Percentiles rank a stretch among this genome's conserved stretches.
Conservation (phyloP, 2,113 vertebrate species). For the Smithornis capensis region DNA sequence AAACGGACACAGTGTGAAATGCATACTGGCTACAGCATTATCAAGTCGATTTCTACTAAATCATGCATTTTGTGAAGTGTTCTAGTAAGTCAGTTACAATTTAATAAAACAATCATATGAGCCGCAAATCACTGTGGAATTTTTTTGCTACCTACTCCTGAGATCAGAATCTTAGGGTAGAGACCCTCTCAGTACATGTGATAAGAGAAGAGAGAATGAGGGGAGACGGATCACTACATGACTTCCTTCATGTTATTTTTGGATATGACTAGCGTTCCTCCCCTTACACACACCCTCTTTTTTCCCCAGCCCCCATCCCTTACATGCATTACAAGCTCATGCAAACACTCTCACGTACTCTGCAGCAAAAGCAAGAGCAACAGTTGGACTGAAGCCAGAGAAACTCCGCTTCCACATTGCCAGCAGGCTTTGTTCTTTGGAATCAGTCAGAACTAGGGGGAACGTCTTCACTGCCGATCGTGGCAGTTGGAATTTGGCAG, state of each 20-base stretch:
- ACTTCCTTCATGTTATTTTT: conserved; percentile 68
- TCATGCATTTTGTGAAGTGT: not conserved
- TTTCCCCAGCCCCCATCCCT: conserved; percentile 49
- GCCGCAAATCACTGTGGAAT: not conserved
- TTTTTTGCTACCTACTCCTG: not conserved
- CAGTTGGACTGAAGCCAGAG: conserved; percentile 59
- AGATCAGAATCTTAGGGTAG: not conserved
- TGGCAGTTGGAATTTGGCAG: conserved; percentile 31
- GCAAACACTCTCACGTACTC: conserved; percentile 46
- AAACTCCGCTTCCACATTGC: conserved; percentile 33
- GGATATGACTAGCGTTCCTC: conserved; percentile 69
- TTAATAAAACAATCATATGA: not conserved
- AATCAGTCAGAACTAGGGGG: conserved; percentile 24
- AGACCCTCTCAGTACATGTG: not conserved
- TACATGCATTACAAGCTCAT: conserved; percentile 35
- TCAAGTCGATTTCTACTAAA: not conserved
- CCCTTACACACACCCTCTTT: conserved; percentile 70
- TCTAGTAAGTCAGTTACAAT: not conserved
- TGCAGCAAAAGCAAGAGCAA: conserved; percentile 37
- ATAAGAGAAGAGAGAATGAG: conserved; percentile 16
- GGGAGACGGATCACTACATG: not conserved
- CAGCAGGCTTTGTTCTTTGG: conserved; percentile 71
- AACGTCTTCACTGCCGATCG: conserved; percentile 14
- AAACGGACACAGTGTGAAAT: not conserved
- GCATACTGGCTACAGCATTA: not conserved